Percentiles rank a stretch among this genome's conserved stretches.
These are phyloP conservation scores for Phrynocephalus vlangalii DNA, from an alignment of 2,797 vertebrate genomes.

Conservation along the genomic window DNA sequence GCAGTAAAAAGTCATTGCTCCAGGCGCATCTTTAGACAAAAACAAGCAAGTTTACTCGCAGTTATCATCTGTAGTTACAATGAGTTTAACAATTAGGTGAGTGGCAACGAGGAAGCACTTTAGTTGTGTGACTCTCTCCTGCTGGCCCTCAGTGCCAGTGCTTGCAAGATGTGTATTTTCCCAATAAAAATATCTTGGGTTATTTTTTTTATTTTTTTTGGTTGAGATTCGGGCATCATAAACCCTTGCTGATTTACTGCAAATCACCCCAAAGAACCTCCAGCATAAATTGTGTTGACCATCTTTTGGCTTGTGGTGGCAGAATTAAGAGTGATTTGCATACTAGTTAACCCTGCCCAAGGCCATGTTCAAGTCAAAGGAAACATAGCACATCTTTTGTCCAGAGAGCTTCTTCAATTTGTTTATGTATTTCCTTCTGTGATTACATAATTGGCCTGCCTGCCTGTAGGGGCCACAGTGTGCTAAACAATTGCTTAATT, in stretches of 20 bases:
- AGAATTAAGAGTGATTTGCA: not conserved
- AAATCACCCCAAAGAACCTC: not conserved
- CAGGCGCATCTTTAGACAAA: too few relatives aligned
- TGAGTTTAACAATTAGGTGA: too few relatives aligned
- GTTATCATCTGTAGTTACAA: too few relatives aligned
- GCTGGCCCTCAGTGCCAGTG: too few relatives aligned
- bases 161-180: too few relatives aligned
- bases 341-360: not conserved
- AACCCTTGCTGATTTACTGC: not conserved
- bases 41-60: too few relatives aligned
- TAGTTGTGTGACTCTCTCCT: too few relatives aligned
- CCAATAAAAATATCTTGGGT: not conserved
- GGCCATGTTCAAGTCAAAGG: not conserved
- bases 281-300: not conserved
- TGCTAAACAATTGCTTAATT: conserved; percentile 17
- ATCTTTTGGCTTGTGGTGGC: not conserved
- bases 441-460: conserved; percentile 4
- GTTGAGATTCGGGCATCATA: not conserved
- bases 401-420: conserved; percentile 15
- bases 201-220: not conserved
- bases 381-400: conserved; percentile 15
- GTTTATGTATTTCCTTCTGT: not conserved
- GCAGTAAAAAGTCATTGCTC: too few relatives aligned
- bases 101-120: too few relatives aligned
- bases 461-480: conserved; percentile 27